Conservation (phyloP, 1,140 invertebrate genomes). For the Hermetia illucens region DNA sequence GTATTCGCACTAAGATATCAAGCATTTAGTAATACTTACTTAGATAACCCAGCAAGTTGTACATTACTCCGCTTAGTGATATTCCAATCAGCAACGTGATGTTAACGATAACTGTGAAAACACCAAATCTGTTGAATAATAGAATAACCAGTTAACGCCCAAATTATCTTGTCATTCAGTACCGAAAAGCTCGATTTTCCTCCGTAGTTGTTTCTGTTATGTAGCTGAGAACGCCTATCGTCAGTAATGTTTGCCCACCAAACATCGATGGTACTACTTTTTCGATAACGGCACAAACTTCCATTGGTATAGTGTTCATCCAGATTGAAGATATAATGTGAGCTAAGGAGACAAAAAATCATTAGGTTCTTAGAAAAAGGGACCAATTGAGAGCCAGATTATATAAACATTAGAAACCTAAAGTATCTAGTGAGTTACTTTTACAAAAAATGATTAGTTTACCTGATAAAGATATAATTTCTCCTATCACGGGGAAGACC, state of each 20-base stretch:
- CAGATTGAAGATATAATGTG: conserved; percentile 31
- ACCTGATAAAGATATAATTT: conserved; percentile 29
- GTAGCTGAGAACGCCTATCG: conserved; percentile 40
- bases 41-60: conserved; percentile 19
- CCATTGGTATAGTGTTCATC: conserved; percentile 33
- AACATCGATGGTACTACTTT: conserved; percentile 32
- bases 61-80: conserved; percentile 20
- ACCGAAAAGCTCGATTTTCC: conserved; percentile 35
- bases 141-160: no score
- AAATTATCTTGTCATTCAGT: no score
- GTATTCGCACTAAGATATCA: no score
- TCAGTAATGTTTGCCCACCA: conserved; percentile 36
- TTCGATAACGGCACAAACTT: conserved; percentile 32
- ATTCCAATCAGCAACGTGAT: conserved; percentile 21
- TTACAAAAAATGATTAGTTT: no score
- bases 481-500: conserved; percentile 42
- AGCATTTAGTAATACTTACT: conserved; percentile 11
- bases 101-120: conserved; percentile 27
- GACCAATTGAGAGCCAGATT: no score
- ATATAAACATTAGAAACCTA: no score
- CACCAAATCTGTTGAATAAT: conserved; percentile 18
- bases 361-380: no score
- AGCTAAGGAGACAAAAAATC: conserved; percentile 31
- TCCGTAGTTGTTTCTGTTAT: conserved; percentile 34
- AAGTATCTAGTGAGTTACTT: no score